Evolutionary conservation across 2,113 vertebrate genomes (phyloP).

Genomic region (Todiramphus saurophagus): DNA sequence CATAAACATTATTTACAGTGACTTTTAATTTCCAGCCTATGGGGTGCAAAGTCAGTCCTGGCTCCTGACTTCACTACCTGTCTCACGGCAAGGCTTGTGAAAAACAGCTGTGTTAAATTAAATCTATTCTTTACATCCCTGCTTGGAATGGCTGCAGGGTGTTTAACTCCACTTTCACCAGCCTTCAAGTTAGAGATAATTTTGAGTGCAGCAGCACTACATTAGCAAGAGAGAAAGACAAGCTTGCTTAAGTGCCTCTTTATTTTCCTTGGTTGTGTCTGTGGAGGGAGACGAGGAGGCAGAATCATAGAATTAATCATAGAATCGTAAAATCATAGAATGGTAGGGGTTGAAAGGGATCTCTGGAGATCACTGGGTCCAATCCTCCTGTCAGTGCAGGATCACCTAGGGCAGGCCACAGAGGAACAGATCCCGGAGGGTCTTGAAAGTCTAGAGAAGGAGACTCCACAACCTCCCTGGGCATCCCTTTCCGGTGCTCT

Average conservation of each 20-base stretch:
- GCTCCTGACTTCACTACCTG: accelerated
- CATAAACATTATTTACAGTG: neutral
- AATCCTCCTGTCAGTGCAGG: no score
- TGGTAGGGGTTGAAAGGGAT: no score
- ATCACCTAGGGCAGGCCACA: no score
- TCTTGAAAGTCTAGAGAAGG: no score
- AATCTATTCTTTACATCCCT: neutral
- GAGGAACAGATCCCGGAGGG: no score
- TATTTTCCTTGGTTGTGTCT: neutral
- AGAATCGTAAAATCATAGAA: no score
- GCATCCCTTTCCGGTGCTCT: no score
- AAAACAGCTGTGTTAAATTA: neutral
- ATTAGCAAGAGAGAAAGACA: neutral
- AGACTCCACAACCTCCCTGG: no score
- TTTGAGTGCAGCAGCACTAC: neutral
- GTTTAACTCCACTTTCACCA: neutral
- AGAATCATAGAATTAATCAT: no score
- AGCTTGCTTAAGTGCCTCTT: accelerated
- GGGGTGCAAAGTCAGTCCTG: neutral
- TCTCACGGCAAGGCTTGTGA: neutral
- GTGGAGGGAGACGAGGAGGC: neutral
- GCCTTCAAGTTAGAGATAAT: neutral
- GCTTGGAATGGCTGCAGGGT: neutral
- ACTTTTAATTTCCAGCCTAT: neutral
- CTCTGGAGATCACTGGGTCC: no score